Conservation (phyloP, 2,113 vertebrate genomes). For the Motacilla tschutschensis region DNA sequence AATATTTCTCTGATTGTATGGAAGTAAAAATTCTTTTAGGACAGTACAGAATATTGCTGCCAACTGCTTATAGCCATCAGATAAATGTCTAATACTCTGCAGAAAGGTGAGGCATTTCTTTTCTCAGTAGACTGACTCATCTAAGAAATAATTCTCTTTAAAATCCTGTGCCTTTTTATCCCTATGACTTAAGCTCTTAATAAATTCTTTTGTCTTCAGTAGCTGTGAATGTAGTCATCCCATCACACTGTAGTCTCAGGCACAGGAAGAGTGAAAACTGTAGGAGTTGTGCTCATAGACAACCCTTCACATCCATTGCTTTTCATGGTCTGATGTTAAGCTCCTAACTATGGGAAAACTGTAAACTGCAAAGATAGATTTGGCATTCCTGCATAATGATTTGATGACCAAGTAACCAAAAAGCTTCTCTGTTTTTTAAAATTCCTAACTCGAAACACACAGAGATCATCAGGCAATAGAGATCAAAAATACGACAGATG, state of each 20-base stretch:
- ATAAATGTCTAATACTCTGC: not conserved
- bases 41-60: not conserved
- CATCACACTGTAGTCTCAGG: not conserved
- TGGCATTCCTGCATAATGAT: not conserved
- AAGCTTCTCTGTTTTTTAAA: not conserved
- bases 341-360: not conserved
- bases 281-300: not conserved
- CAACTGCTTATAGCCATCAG: not conserved
- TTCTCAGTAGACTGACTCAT: not conserved
- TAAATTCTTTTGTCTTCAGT: not conserved
- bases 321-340: not conserved
- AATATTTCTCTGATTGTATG: not conserved
- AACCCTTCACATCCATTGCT: not conserved
- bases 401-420: not conserved
- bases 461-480: not conserved
- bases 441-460: not conserved
- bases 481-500: not conserved
- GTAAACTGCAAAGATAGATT: not conserved
- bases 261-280: not conserved
- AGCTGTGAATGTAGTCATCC: constrained; percentile 8
- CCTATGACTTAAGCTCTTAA: not conserved
- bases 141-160: not conserved
- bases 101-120: not conserved
- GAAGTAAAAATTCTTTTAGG: not conserved
- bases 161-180: not conserved